Base-by-base conservation (phyloP, 2,113 vertebrate species). In the Syngnathoides biaculeatus region DNA sequence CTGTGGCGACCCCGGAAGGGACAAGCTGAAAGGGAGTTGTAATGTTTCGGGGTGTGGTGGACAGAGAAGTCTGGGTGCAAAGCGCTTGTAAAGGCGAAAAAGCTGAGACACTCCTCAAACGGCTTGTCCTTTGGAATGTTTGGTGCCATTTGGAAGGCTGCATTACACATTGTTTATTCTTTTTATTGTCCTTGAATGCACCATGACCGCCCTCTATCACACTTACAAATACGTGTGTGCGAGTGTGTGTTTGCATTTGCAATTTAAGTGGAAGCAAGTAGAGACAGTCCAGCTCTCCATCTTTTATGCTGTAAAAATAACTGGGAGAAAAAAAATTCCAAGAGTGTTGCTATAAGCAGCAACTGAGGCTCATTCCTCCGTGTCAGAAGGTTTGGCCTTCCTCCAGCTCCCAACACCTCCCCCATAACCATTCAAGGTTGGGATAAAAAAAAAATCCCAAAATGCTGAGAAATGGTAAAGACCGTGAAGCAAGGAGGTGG, bases 401-500 rank as follows among this genome's bases (percentile, higher is more conserved):
- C 56, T 69, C 7, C 17, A 20, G 19, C 12, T 17, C 45, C 12
- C 12, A 40, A 14, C 60, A 19, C n/a, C 17, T 69, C 26, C 61
- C 56, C 75, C 58, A 72, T n/a, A 50, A 53, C n/a, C 2, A 12
- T n/a, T 64, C 9, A 48, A 26, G 63, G 43, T 61, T 57, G 35
- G 57, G 47, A 0, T 26, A 22, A 35, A 39, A 68, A 56, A 62
- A 30, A 56, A 60, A 60, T 65, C 71, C 70, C 48, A 38, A 78
- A 69, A 57, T 47, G 52, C 71, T 66, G 65, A 80, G 65, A 67
- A 68, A 84, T 80, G 48, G 75, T 74, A 81, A 77, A 68, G 77
- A 55, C 60, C 69, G 67, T 71, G 74, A 69, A 74, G 75, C 57
- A 42, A 59, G 72, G 73, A 75, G 65, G 75, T 72, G 68, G 77